Conservation (phyloP, 1,140 invertebrate genomes). For the Drosophila nigrodunni region DNA sequence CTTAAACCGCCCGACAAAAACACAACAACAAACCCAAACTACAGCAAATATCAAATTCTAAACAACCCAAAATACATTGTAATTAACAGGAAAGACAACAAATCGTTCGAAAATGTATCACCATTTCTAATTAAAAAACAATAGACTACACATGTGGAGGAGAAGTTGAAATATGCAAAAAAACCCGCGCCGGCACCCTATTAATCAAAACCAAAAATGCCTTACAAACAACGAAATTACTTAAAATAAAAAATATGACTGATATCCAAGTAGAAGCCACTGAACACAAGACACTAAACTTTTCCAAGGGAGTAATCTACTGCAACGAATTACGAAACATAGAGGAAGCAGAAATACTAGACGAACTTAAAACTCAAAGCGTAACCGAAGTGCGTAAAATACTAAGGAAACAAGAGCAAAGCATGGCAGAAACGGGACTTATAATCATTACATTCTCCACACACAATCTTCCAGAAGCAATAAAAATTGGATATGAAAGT, state of each 20-base stretch:
- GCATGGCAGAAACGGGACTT: background rate
- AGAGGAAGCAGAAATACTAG: background rate
- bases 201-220: constrained; percentile 24
- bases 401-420: constrained; percentile 6
- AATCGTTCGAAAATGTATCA: too few species aligned
- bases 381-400: constrained; percentile 22
- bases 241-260: constrained; percentile 19
- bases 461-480: constrained; percentile 8
- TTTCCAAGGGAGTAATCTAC: constrained; percentile 20
- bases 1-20: too few species aligned
- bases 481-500: constrained; percentile 15
- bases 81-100: too few species aligned
- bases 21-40: background rate
- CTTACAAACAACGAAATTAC: background rate
- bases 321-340: constrained; percentile 22
- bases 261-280: constrained; percentile 5
- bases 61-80: constrained; percentile 5
- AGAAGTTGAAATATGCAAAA: constrained; percentile 35
- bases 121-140: constrained; percentile 11
- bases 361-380: constrained; percentile 14
- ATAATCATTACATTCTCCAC: constrained; percentile 10
- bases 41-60: too few species aligned
- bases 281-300: constrained; percentile 24
- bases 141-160: constrained; percentile 23
- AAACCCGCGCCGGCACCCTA: constrained; percentile 10